Evolutionary conservation across 2,888 invertebrate species (phyloP), one percentile per base, ranked within the genome.

Genomic region (Meghimatium bilineatum): DNA sequence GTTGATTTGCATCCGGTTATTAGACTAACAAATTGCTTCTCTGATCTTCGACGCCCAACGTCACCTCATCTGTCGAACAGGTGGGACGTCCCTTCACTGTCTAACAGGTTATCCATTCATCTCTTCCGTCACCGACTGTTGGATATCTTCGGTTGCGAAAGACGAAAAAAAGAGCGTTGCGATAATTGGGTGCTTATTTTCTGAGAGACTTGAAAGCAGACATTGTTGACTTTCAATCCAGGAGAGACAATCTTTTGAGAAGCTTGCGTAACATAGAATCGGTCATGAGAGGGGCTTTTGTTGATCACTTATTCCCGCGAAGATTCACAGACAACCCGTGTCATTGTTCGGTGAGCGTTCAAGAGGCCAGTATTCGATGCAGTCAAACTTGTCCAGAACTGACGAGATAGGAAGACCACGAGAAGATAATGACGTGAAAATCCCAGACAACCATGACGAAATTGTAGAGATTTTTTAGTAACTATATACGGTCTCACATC

Each of bases 181-280:
- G 69, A 80, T 80, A 80, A 80, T 80, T 80, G 80, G 34, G 3
- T 80, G 80, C 71, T 80, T 80, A 71, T 80, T 80, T 80, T 52
- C 26, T 34, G 56, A 36, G 23, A 71, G 34, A 26, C 52, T 56
- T 80, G 71, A 80, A 80, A 71, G 80, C 20, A 52, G 26, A 36
- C 49, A 56, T 34, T 80, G 80, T 80, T 80, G 80, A 80, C 80
- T 80, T 80, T 80, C 71, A 80, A 80, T 80, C 71, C 1, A 20
- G 1, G 71, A 34, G 36, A 17, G 71, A 69, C 29, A 69, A 71
- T 71, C 69, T 71, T 36, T 71, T 71, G 36, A 36, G 71, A 52
- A 71, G 69, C 80, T 80, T 80, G 80, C 79, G 79, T 52, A 79
- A 79, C 29, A 29, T 23, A 49, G 69, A 29, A 32, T 44, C 3